These are phyloP conservation scores for Peribatodes rhomboidaria DNA, from an alignment of 2,888 invertebrate species.

Conservation along the genomic window DNA sequence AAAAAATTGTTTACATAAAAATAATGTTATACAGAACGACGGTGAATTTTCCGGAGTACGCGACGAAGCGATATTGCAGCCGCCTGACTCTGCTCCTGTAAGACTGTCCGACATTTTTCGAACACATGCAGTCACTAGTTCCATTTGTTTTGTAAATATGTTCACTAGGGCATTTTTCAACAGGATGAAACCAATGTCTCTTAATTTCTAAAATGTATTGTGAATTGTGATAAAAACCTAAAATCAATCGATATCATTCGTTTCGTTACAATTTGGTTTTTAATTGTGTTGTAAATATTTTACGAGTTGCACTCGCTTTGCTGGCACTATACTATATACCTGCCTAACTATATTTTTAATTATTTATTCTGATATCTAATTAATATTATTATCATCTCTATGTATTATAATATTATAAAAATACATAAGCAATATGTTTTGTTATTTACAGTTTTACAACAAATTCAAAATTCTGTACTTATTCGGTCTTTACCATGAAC, in stretches of 20 bases:
- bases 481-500: not conserved
- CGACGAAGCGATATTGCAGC: slow-evolving; percentile 61
- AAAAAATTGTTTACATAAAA: slow-evolving; percentile 5
- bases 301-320: slow-evolving; percentile 5
- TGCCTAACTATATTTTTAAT: not conserved
- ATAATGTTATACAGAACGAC: slow-evolving; percentile 70
- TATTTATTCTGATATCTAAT: not conserved
- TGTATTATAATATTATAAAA: not conserved
- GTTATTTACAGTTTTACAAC: not conserved
- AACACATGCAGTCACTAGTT: slow-evolving; percentile 54
- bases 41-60: slow-evolving; percentile 60
- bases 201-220: slow-evolving; percentile 11
- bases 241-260: not conserved
- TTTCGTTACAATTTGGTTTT: not conserved
- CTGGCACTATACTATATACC: slow-evolving; percentile 7
- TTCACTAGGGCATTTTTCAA: slow-evolving; percentile 38
- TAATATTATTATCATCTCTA: not conserved
- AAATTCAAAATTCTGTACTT: not conserved
- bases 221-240: slow-evolving; percentile 12
- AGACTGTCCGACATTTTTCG: slow-evolving; percentile 54
- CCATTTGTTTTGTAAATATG: slow-evolving; percentile 58
- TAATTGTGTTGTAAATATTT: slow-evolving; percentile 11
- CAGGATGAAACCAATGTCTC: slow-evolving; percentile 26
- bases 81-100: slow-evolving; percentile 61
- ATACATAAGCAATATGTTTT: not conserved